A percentile compares a stretch with the other conserved stretches of the same genome.
Conservation (phyloP, 2,888 invertebrate genomes). For the Chymomyza amoena region DNA sequence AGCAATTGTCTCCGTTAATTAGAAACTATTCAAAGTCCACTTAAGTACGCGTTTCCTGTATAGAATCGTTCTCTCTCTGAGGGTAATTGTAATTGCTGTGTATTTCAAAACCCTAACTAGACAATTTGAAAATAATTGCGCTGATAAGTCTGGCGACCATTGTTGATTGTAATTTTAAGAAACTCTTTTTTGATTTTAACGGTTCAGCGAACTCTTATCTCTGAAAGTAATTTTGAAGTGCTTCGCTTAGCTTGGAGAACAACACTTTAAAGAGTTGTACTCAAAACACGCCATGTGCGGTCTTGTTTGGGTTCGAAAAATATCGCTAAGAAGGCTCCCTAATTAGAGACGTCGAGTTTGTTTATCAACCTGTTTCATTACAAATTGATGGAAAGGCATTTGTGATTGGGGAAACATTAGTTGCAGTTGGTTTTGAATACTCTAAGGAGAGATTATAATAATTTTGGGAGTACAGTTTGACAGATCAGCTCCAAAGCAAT, state of each 20-base stretch:
- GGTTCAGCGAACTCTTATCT: conserved; percentile 71
- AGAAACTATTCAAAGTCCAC: conserved; percentile 70
- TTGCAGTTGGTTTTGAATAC: too few relatives aligned
- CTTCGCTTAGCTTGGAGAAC: conserved; percentile 21
- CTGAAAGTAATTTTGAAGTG: conserved; percentile 45
- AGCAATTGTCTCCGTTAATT: conserved; percentile 65
- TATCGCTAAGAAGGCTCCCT: background rate
- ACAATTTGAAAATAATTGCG: conserved; percentile 72
- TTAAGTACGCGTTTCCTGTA: conserved; percentile 67
- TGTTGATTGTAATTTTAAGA: conserved; percentile 48
- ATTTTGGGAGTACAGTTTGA: too few relatives aligned
- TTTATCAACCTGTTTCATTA: background rate
- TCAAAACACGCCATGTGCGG: conserved; percentile 41
- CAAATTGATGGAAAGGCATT: too few relatives aligned
- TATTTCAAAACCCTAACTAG: conserved; percentile 58
- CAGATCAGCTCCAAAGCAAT: too few relatives aligned
- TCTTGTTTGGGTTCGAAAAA: conserved; percentile 13
- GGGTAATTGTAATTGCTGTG: conserved; percentile 59
- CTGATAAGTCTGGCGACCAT: conserved; percentile 56
- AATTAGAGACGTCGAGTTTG: too few relatives aligned
- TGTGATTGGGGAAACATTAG: too few relatives aligned
- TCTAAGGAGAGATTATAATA: too few relatives aligned
- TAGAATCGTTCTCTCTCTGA: conserved; percentile 9
- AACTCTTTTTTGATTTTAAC: conserved; percentile 25
- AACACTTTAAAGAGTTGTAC: conserved; percentile 9